Evolutionary conservation across 2,888 invertebrate genomes (phyloP), one percentile per base, ranked within the genome.

Genomic region (Scaptomyza cyrtandrae): DNA sequence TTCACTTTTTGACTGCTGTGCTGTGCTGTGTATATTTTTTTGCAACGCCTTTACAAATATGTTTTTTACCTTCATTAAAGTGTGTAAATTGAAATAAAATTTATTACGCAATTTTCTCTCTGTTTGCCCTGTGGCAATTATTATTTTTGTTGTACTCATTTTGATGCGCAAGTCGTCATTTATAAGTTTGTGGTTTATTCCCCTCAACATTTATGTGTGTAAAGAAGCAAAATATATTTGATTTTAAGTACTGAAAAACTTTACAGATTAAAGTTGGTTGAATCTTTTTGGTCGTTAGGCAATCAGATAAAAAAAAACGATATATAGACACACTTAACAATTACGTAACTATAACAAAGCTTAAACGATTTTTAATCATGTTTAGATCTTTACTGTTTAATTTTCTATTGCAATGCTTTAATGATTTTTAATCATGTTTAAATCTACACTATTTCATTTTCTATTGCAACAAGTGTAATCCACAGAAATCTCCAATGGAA

Each of bases 51-150:
- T 72, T 52, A 33, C 57, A 68, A 63, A 66, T 75, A 46, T 64
- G 68, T 55, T 67, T 68, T 66, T 74, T 66, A 57, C 61, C 74
- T 71, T 75, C 65, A 61, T 60, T 53, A 55, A 70, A 72, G 54
- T 49, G 49, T 50, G 53, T 56, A 60, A 65, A 66, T 55, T 62
- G 52, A 70, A 71, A 46, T 73, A 44, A 54, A 78, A 68, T 71
- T 71, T 67, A 86, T 84, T 78, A 71, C 57, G 78, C 75, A 82
- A 78, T 84, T 78, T 71, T 41, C 3, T 10, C 10, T 10, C 56
- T 52, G 57, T 56, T 54, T 35, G 39, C 39, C 43, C 46, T 29
- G 44, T 2, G 43, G 50, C 54, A 57, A 66, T 59, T 44, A 59
- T 43, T 48, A 24, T 45, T 48, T 33, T 56, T 67, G 35, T 63